Percentiles rank a stretch among this genome's conserved stretches.
phyloP scores from a whole-genome alignment of 2,113 vertebrate genomes.

The Cyphomyrus discorhynchus region DNA sequence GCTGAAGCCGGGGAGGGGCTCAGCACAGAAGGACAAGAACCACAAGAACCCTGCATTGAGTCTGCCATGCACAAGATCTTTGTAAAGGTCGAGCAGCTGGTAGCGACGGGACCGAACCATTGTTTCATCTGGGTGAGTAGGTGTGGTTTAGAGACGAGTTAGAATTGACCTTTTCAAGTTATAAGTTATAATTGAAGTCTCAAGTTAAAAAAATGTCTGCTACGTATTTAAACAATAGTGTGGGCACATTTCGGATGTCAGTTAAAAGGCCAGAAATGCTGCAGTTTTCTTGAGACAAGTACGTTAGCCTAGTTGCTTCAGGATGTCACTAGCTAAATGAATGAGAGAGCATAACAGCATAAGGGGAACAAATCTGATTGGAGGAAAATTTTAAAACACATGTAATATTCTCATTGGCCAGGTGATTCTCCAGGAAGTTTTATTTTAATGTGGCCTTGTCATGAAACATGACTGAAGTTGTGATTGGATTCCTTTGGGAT shows the following conservation, averaged over 20 bases:
- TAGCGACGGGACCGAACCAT: slow-evolving; percentile 29
- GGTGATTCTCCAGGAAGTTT: background rate
- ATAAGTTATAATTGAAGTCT: background rate
- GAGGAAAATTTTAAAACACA: background rate
- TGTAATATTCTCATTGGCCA: background rate
- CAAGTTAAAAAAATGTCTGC: background rate
- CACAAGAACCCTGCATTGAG: slow-evolving; percentile 23
- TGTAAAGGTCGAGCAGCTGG: slow-evolving; percentile 36
- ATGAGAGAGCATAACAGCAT: background rate
- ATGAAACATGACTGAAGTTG: background rate
- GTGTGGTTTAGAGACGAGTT: background rate
- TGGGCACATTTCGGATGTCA: background rate
- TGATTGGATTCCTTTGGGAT: background rate
- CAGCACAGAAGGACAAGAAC: slow-evolving; percentile 5
- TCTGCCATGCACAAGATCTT: slow-evolving; percentile 40
- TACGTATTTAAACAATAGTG: background rate
- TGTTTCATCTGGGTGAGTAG: slow-evolving; percentile 46
- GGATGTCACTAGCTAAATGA: background rate
- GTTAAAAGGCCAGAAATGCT: background rate
- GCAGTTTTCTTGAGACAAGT: background rate
- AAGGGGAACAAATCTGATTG: background rate
- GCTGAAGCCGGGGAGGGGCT: background rate
- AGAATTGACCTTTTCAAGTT: too few species aligned
- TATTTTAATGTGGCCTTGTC: background rate
- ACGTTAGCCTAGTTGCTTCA: background rate